Base-by-base conservation (phyloP, 1,140 invertebrate species). In the Protaetia brevitarsis region DNA sequence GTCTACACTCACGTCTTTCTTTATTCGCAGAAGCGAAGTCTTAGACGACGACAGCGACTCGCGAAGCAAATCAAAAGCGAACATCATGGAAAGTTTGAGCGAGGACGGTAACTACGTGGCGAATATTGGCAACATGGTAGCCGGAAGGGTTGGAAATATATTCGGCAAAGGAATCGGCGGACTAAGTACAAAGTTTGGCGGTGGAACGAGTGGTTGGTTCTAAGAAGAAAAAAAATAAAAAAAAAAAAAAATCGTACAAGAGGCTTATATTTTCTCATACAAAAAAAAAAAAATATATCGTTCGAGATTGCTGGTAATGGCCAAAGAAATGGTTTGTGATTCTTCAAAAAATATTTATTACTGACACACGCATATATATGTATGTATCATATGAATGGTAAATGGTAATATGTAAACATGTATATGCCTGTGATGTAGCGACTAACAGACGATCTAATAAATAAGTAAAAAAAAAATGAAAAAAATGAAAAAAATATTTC, bases 101-200 rank as follows among this genome's bases (percentile, higher is more conserved):
- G 86, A 88, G 72, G 86, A 88, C 70, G 86, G 82, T 16, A 88
- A 87, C 76, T 83, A 83, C 68, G 82, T 88, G 37, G 81, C 82
- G 26, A 89, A 88, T 74, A 81, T 90, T 26, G 86, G 85, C 71
- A 89, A 88, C 73, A 87, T 88, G 29, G 89, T 91, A 66, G 88
- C 89, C 57, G 90, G 89, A 29, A 85, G 87, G 75, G 85, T 94
- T 73, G 89, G 90, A 69, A 90, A 88, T 77, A 89, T 93, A 76
- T 89, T 93, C 72, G 90, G 91, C 45, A 91, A 92, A 78, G 89
- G 90, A 64, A 87, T 92, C 65, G 90, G 90, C 66, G 90, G 91
- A 68, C 82, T 93, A 71, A 90, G 90, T 71, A 89, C 88, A 57
- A 93, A 93, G 81, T 83, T 91, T 59, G 88, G 90, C 23, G 86